Evolutionary conservation across 1,140 invertebrate species (phyloP), one percentile per base, ranked within the genome.

Genomic region (Philopotamus ludificatus): DNA sequence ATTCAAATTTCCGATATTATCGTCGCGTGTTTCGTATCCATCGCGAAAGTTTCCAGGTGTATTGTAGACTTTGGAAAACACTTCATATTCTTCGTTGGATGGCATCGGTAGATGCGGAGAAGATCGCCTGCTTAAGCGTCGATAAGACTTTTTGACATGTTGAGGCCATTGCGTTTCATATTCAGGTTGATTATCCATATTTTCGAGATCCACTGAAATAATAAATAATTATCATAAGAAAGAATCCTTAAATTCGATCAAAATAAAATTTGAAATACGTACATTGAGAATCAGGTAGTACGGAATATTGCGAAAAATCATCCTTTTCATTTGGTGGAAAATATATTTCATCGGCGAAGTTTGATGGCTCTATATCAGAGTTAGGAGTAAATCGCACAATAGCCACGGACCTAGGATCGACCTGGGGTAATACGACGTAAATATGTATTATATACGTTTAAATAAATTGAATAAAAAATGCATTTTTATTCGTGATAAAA

Each of bases 361-460:
- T 83, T 2, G 84, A 83, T 25, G 49, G 26, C 1, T 83, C 82
- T 68, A 88, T 75, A 1, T 81, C 78, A 34, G 83, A 82, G 58
- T 89, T 91, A 2, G 91, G 89, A 0, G 84, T 88, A 69, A 91
- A 93, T 63, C 86, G 87, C 1, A 95, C 86, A 68, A 88, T 88
- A 16, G 91, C 91, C 66, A 92, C 76, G 68, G 83, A 80, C 42
- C 84, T 82, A 3, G 88, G 84, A 70, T 87, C 87, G 34, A 85
- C 74, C 74, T 85, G 70, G 18, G 75, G 71, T 66, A 77, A 25
- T 18, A 39, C n/a, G 34, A 75, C 74, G n/a, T 21, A 74, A 72
- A 50, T 73, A 76, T 15, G 73, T 69, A 59, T 77, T 75, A 2
- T 73, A 74, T 1, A 74, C 74, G 62, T 77, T 66, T 55, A 73